These are phyloP conservation scores for Cyprinodon variegatus DNA, from an alignment of 2,113 vertebrate species.

Conservation along the genomic window DNA sequence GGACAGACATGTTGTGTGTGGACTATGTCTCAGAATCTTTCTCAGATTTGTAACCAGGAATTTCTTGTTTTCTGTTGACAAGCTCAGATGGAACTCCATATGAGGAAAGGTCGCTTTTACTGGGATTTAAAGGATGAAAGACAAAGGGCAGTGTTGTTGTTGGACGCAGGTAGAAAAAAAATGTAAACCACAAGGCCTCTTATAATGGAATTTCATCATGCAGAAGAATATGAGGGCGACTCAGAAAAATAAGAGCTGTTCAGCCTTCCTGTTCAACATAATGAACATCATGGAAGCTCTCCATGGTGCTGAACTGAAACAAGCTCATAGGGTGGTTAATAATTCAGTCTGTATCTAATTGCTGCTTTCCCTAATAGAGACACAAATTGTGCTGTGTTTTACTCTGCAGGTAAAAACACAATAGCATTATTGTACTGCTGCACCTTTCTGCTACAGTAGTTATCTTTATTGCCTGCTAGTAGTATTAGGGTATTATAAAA, in stretches of 20 bases:
- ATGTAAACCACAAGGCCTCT: constrained; percentile 16
- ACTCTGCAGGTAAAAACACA: background rate
- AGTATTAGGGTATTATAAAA: background rate
- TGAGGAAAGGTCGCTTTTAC: background rate
- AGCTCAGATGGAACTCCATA: background rate
- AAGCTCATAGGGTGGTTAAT: background rate
- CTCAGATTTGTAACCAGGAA: constrained; percentile 5
- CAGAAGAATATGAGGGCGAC: constrained; percentile 4
- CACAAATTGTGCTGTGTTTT: background rate
- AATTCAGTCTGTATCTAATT: background rate
- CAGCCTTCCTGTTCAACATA: background rate
- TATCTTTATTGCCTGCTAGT: background rate
- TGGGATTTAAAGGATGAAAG: background rate
- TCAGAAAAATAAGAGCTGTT: background rate
- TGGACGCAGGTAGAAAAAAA: background rate
- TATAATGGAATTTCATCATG: constrained; percentile 11
- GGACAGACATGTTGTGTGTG: constrained; percentile 3
- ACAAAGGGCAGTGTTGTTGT: constrained; percentile 14
- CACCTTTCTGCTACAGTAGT: background rate
- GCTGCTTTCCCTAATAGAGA: background rate
- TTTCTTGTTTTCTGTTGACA: constrained; percentile 5
- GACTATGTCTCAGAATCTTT: constrained; percentile 8
- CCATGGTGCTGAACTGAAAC: constrained; percentile 42
- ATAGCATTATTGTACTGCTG: background rate
- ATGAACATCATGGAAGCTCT: constrained; percentile 26